Percentiles rank a stretch among this genome's conserved stretches.
phyloP scores from a whole-genome alignment of 2,113 vertebrate species.

The Deroptyus accipitrinus region DNA sequence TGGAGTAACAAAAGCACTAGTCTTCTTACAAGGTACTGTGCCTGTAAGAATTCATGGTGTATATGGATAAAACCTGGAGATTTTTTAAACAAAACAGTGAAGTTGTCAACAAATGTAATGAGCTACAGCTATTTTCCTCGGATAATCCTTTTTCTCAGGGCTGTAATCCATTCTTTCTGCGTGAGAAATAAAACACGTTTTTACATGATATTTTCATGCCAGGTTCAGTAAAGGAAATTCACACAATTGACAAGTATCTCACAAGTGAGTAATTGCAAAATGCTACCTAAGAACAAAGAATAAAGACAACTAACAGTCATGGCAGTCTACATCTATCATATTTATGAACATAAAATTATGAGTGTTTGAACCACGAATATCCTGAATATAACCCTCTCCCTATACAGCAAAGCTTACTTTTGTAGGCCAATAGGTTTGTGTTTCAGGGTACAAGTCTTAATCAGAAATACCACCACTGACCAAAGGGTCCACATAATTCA shows the following conservation, averaged over 20 bases:
- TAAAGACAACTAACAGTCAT: neutral
- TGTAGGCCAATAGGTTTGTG: neutral
- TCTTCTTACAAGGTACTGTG: neutral
- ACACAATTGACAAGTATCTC: neutral
- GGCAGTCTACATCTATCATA: neutral
- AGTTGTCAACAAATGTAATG: neutral
- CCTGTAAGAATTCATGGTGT: neutral
- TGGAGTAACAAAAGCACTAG: conserved; percentile 15
- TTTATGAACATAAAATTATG: neutral
- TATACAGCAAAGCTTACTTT: neutral
- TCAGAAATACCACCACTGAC: neutral
- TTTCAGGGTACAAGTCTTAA: neutral
- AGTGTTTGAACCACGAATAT: neutral
- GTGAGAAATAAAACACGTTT: neutral
- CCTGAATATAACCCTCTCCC: neutral
- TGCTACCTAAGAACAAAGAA: neutral
- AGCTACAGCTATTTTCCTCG: neutral
- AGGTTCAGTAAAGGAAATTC: conserved; percentile 9
- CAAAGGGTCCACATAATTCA: neutral
- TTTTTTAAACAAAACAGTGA: neutral
- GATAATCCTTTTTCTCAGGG: neutral
- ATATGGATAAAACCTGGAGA: neutral
- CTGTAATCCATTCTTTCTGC: neutral
- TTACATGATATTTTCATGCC: neutral
- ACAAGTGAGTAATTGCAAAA: neutral